Percentiles rank a stretch among this genome's conserved stretches.
Conservation (phyloP, 2,888 invertebrate genomes). For the Nemotelus nigrinus region DNA sequence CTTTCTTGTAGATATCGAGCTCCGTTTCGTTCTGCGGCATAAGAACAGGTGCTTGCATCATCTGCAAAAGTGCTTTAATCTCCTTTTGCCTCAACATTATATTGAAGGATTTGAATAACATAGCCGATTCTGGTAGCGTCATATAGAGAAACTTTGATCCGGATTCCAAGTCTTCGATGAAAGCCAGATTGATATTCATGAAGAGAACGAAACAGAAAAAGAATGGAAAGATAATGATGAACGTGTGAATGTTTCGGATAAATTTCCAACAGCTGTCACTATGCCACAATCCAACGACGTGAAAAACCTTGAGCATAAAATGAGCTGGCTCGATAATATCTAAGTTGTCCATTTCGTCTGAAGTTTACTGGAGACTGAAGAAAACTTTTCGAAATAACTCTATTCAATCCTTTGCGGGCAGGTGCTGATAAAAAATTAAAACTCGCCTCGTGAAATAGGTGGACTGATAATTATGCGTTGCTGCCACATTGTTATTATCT, state of each 20-base stretch:
- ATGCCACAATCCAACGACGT: slow-evolving; percentile 5
- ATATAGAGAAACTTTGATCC: slow-evolving; percentile 25
- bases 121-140: slow-evolving; percentile 21
- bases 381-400: background rate
- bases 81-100: background rate
- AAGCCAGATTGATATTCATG: slow-evolving; percentile 9
- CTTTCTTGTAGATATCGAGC: background rate
- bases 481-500: too few species aligned
- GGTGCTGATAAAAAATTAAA: too few species aligned
- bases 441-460: too few species aligned
- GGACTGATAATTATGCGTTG: too few species aligned
- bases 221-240: background rate
- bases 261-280: background rate
- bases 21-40: background rate
- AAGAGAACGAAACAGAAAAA: background rate
- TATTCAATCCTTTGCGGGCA: too few species aligned
- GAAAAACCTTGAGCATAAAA: slow-evolving; percentile 25
- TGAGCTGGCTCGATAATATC: background rate
- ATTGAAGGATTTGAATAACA: slow-evolving; percentile 1
- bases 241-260: background rate
- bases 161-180: background rate
- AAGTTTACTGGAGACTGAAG: background rate
- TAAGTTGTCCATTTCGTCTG: background rate
- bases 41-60: background rate
- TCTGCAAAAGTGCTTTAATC: background rate